A percentile compares a stretch with the other conserved stretches of the same genome.
phyloP scores from a whole-genome alignment of 2,888 invertebrate genomes.

The Augiades crinisus region DNA sequence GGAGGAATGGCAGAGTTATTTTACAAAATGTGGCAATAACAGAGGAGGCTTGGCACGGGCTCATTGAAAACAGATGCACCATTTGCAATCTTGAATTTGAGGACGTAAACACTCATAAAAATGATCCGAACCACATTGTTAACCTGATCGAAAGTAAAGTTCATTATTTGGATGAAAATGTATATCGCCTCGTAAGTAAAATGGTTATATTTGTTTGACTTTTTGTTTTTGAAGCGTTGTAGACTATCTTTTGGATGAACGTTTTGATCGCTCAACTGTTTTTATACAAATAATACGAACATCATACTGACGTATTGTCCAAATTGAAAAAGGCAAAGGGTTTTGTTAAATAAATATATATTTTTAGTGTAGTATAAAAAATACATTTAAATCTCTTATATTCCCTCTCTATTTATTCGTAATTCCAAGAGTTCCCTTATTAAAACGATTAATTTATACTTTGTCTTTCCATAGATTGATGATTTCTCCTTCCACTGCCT shows the following conservation, averaged over 20 bases:
- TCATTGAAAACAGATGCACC: conserved; percentile 48
- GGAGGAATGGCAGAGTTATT: conserved; percentile 40
- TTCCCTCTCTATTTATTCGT: too few relatives aligned
- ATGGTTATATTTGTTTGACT: too few relatives aligned
- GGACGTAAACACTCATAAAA: conserved; percentile 44
- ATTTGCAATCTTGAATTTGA: conserved; percentile 54
- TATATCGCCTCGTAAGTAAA: conserved; percentile 49
- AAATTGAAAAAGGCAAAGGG: too few relatives aligned
- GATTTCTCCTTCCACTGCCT: conserved; percentile 48
- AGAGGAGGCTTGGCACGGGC: conserved; percentile 54
- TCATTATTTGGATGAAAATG: conserved; percentile 38
- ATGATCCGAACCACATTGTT: conserved; percentile 43
- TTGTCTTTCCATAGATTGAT: conserved; percentile 43
- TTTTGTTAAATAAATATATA: too few relatives aligned
- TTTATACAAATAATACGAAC: too few relatives aligned
- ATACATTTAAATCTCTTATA: too few relatives aligned
- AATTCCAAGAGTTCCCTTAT: too few relatives aligned
- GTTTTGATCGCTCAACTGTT: too few relatives aligned
- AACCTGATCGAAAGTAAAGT: conserved; percentile 49
- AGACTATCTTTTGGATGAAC: too few relatives aligned
- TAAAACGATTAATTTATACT: not conserved
- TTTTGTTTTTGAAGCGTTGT: too few relatives aligned
- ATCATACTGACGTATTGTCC: too few relatives aligned
- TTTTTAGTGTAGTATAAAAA: too few relatives aligned
- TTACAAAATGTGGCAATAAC: conserved; percentile 44